phyloP scores from a whole-genome alignment of 2,888 invertebrate species.

The Callosobruchus maculatus region DNA sequence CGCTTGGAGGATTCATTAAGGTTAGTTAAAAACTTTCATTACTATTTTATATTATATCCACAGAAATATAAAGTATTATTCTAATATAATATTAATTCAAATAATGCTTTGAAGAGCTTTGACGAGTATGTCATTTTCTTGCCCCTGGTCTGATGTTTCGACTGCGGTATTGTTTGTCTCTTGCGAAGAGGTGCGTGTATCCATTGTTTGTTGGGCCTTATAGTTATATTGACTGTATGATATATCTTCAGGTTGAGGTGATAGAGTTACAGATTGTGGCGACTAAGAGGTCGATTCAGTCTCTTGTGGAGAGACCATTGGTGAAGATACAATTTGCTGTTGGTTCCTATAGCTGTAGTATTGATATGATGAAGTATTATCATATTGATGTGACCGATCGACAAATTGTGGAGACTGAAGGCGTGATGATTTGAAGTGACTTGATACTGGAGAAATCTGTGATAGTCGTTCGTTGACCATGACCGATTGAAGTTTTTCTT shows the following conservation, averaged over 20 bases:
- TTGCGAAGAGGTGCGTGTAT: too few species aligned
- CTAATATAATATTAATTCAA: not conserved
- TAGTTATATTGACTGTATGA: not conserved
- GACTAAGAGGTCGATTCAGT: too few species aligned
- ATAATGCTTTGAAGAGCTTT: too few species aligned
- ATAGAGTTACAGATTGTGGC: too few species aligned
- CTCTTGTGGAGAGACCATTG: not conserved
- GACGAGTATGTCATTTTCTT: too few species aligned
- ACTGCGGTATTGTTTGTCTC: too few species aligned
- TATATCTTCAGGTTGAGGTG: not conserved
- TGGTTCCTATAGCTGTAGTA: not conserved
- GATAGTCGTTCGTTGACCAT: slow-evolving; percentile 9
- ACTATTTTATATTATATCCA: not conserved
- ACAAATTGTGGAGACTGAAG: not conserved
- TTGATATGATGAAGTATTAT: not conserved
- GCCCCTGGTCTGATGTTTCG: too few species aligned
- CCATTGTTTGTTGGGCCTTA: too few species aligned
- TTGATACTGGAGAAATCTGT: slow-evolving; percentile 1
- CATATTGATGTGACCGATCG: not conserved
- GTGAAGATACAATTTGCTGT: slow-evolving; percentile 1
- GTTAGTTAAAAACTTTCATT: slow-evolving; percentile 1
- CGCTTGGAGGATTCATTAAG: slow-evolving; percentile 1
- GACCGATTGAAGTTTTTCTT: slow-evolving; percentile 16
- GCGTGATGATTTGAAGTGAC: not conserved
- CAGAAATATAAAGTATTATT: not conserved